Base-by-base conservation (phyloP, 2,797 vertebrate species). In the Sebastes flavidus region DNA sequence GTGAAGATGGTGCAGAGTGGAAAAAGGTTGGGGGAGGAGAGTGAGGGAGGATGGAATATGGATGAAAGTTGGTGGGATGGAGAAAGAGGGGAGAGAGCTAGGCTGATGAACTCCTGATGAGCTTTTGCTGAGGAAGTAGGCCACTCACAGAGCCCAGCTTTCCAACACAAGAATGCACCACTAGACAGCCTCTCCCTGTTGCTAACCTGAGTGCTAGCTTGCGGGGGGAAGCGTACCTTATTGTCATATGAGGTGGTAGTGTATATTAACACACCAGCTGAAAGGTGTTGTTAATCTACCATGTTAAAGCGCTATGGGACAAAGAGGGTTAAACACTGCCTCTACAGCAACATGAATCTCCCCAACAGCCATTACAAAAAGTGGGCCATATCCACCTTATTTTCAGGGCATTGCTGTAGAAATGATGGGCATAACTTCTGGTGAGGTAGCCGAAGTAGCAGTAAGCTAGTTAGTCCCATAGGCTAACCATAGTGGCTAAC, bases 91-190 rank as follows among this genome's bases (percentile, higher is more conserved):
- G 10, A 61, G 30, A 55, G 63, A 54, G 65, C 61, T 58, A 78
- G 77, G 67, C 69, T 70, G 81, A 71, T 90, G 84, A 91, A 89
- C 89, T 88, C 83, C 82, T 73, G 80, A 86, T 86, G 84, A 88
- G 88, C 86, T 76, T 78, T 80, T 75, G 54, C 85, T 72, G 60
- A 65, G 67, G 76, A 94, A 92, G 78, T 89, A 88, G 92, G 92
- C 88, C 92, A 91, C 75, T 68, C 29, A 67, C 32, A 65, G n/a
- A 83, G 66, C 60, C 69, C 55, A 54, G 71, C 66, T 68, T 69
- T 46, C 65, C 30, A 49, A 36, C 71, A 86, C 32, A 84, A 77
- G 69, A 67, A 63, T 63, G 61, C 54, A 27, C 34, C 71, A 59
- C 72, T 75, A 59, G 30, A 73, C 55, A 81, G 56, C 22, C 42